Base-by-base conservation (phyloP, 2,113 vertebrate genomes). In the Cavia aperea region DNA sequence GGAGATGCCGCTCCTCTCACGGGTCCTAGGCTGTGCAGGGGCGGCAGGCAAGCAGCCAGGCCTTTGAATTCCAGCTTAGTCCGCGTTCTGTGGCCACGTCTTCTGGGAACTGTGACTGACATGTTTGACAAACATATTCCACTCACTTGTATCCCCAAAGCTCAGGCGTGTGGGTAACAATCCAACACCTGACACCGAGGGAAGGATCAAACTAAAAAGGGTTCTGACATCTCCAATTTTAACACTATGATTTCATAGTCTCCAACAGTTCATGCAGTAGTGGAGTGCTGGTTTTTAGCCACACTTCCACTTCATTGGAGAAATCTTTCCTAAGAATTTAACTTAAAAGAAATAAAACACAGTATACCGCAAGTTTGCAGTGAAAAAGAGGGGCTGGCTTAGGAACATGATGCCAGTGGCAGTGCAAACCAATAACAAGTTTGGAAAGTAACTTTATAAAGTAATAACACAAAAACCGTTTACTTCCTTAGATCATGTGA, bases 111-210 rank as follows among this genome's bases (percentile, higher is more conserved):
- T 73, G 86, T 14, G 86, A 75, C 72, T 96, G 96, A 90, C 56
- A 68, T 70, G 56, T 87, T 81, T 92, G 91, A 95, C 91, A 96
- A 96, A 96, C 63, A 92, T 70, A 96, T 72, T 94, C 90, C 54
- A 66, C 46, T 94, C 89, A 19, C 81, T 84, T 91, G 24, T 94
- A 86, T 95, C 86, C 95, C 95, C 58, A 82, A 79, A 89, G 89
- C 66, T 81, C 43, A 88, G 83, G 91, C 72, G 23, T 89, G 49
- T 31, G 89, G 60, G 77, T 92, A 93, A 66, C 70, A 78, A 51
- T 82, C 91, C 84, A 91, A 92, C 94, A 97, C 94, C 89, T 95
- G 94, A 84, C 91, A 78, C 87, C 10, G 49, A 83, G 84, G 75
- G 79, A 68, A 56, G 93, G 84, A 94, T 85, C 91, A 95, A 95